These are phyloP conservation scores for Acromyrmex echinatior DNA, from an alignment of 1,140 invertebrate genomes.

Conservation along the genomic window DNA sequence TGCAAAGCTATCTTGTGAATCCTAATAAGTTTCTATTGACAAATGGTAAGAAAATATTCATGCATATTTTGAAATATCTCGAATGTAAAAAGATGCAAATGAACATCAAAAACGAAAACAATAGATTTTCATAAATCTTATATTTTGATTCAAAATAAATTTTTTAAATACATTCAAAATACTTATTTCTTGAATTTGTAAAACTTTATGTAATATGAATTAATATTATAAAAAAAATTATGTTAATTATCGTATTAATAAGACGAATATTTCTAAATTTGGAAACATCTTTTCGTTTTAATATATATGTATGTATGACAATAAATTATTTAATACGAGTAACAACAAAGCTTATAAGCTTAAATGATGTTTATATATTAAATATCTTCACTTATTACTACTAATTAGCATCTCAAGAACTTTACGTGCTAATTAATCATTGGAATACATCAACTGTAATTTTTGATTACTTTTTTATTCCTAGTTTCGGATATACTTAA, in stretches of 20 bases:
- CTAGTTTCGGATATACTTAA: conserved; percentile 1
- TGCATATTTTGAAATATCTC: too few species aligned
- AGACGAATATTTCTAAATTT: neutral
- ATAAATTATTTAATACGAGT: conserved; percentile 46
- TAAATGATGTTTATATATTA: neutral
- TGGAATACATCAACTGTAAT: neutral
- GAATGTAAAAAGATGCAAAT: too few species aligned
- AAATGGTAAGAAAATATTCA: too few species aligned
- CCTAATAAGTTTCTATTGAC: too few species aligned
- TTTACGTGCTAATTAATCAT: conserved; percentile 1
- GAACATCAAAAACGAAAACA: too few species aligned
- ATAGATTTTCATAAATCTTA: conserved; percentile 8
- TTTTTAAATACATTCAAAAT: conserved; percentile 4
- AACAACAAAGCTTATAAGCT: conserved; percentile 18
- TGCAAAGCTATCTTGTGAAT: too few species aligned
- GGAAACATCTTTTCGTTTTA: neutral
- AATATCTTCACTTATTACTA: conserved; percentile 1
- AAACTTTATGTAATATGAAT: conserved; percentile 1
- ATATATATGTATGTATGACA: neutral
- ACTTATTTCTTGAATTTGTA: neutral
- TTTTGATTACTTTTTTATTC: conserved; percentile 14
- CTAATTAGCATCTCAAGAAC: neutral
- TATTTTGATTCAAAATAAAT: neutral
- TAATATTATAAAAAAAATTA: conserved; percentile 20
- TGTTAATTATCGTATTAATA: neutral